Evolutionary conservation across 2,797 vertebrate genomes (phyloP).

Genomic region (Amniataba percoides): DNA sequence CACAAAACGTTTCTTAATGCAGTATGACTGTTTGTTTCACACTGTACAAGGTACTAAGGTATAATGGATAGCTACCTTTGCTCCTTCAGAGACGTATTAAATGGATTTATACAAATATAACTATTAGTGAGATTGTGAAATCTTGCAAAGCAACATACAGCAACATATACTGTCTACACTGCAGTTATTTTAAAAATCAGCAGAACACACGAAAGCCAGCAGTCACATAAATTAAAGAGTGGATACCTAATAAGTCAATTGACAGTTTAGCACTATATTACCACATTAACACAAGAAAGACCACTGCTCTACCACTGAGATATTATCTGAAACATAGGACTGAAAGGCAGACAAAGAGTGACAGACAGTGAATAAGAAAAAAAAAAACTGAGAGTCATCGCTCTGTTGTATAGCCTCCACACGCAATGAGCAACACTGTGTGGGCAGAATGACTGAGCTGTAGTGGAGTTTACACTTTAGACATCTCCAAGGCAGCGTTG

Average conservation of each 20-base stretch:
- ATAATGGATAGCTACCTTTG: background rate
- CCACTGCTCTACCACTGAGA: background rate
- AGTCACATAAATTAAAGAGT: background rate
- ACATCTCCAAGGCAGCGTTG: slow-evolving; percentile 54
- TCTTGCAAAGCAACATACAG: background rate
- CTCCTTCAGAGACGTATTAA: background rate
- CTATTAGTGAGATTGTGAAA: background rate
- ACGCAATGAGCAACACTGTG: slow-evolving; percentile 63
- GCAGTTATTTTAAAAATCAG: background rate
- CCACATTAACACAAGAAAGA: slow-evolving; percentile 18
- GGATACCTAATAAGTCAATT: background rate
- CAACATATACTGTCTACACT: background rate
- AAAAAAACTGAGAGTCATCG: slow-evolving; percentile 8
- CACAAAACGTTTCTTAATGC: background rate
- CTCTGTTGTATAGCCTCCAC: slow-evolving; percentile 17
- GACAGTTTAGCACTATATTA: background rate
- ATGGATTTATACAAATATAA: background rate
- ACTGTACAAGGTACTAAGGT: background rate
- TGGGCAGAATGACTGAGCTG: slow-evolving; percentile 61
- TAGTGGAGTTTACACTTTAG: slow-evolving; percentile 19
- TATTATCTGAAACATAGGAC: slow-evolving; percentile 1
- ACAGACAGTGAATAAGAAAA: slow-evolving; percentile 3
- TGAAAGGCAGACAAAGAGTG: background rate
- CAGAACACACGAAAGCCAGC: background rate
- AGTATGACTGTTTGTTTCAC: background rate